Base-by-base conservation (phyloP, 2,797 vertebrate species). In the Premnoplex brunnescens region DNA sequence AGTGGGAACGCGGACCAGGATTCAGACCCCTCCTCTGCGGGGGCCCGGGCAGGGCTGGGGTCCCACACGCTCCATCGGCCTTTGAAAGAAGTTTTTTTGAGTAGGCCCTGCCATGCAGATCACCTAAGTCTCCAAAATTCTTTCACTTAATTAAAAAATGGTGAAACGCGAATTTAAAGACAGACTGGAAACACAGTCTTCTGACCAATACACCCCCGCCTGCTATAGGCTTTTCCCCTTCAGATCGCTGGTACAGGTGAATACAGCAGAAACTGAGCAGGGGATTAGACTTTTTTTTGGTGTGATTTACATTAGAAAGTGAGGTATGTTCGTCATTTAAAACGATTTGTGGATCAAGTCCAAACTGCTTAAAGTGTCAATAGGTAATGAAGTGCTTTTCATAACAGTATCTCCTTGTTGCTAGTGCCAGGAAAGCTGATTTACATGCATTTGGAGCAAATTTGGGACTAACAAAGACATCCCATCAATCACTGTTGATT, bases 361-460 rank as follows among this genome's bases (percentile, higher is more conserved):
- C 85, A 91, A 95, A 72, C 58, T 48, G 62, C 66, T 88, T 88
- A 78, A 95, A 93, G 94, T 75, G 68, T 75, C 93, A 90, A 7
- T 58, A 74, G 62, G 46, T 71, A 68, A 75, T 7, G 27, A 46
- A 60, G 30, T 58, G n/a, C 15, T 92, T 82, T 95, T 83, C 58
- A 32, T 69, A 94, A 58, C 28, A 46, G 9, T 72, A 66, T 82
- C 69, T 75, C 54, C 75, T 51, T 36, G 15, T 64, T 88, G 64
- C 72, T 83, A 19, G 85, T 82, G 78, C 34, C 39, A 73, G 56
- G 51, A 78, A 37, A 73, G 52, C 62, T 48, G 63, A 91, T 24
- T 83, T 83, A 67, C 0, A 32, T 37, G 36, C 51, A 51, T 13
- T 63, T 49, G 23, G 41, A 81, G 68, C 62, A 74, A 74, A 78